These are phyloP conservation scores for Pycnonotus jocosus DNA, from an alignment of 2,113 vertebrate species.

Conservation along the genomic window DNA sequence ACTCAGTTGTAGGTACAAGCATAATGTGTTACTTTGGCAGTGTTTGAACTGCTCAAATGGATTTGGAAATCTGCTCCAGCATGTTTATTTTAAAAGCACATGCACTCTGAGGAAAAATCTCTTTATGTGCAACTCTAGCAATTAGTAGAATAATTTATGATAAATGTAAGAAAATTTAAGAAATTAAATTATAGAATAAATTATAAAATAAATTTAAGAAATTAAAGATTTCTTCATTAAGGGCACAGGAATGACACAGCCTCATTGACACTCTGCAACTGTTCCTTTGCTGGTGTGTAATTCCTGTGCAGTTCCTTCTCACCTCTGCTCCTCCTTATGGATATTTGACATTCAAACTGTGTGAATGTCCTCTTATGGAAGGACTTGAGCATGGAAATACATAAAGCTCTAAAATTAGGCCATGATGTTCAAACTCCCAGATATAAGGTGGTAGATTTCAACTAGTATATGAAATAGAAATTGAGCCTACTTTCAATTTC, in stretches of 20 bases:
- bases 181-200: too few relatives aligned
- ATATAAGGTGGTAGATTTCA: not conserved
- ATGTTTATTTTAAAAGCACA: not conserved
- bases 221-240: not conserved
- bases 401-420: not conserved
- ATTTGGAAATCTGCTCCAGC: not conserved
- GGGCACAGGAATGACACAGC: not conserved
- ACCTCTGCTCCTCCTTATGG: not conserved
- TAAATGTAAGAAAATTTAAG: too few relatives aligned
- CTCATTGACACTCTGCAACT: not conserved
- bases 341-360: not conserved
- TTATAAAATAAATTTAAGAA: too few relatives aligned
- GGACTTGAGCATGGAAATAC: not conserved
- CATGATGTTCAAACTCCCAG: not conserved
- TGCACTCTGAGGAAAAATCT: not conserved
- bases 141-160: too few relatives aligned
- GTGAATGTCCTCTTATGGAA: not conserved
- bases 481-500: not conserved
- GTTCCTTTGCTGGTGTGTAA: not conserved
- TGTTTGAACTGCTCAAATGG: not conserved
- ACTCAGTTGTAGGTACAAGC: not conserved
- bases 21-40: not conserved
- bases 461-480: not conserved
- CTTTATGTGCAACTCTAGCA: not conserved
- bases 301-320: not conserved